Conservation (phyloP, 2,797 vertebrate genomes). For the Alcedo quadribrachys region DNA sequence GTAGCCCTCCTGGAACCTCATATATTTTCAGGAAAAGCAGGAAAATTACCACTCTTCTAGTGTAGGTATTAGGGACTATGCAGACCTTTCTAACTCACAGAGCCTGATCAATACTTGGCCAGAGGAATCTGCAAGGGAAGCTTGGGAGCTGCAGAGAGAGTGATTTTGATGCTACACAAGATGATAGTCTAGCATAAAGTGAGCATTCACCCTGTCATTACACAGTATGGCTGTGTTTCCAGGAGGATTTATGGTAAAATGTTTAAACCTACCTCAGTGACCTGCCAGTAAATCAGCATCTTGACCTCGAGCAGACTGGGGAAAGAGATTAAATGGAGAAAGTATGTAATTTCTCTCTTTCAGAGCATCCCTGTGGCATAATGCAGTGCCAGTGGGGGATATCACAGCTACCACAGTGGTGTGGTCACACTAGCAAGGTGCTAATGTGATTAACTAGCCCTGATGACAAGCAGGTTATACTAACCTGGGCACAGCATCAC, state of each 20-base stretch:
- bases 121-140: constrained; percentile 11
- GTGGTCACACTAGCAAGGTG: constrained; percentile 30
- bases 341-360: background rate
- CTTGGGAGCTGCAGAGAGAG: background rate
- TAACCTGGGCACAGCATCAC: constrained; percentile 38
- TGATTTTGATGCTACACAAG: constrained; percentile 9
- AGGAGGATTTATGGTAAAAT: constrained; percentile 11
- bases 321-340: constrained; percentile 21
- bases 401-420: background rate
- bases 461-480: constrained; percentile 55
- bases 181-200: constrained; percentile 16
- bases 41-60: background rate
- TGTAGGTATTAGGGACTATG: background rate
- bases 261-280: background rate
- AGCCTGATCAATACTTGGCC: constrained; percentile 4
- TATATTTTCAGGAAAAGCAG: constrained; percentile 15
- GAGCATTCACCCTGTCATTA: background rate
- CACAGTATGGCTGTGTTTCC: constrained; percentile 2
- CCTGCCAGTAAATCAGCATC: constrained; percentile 15
- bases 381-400: background rate
- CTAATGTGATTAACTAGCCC: constrained; percentile 59
- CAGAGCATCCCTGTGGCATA: background rate
- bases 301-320: background rate
- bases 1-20: background rate
- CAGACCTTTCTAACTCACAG: background rate